phyloP scores from a whole-genome alignment of 2,797 vertebrate genomes.

The Hydrophis major region DNA sequence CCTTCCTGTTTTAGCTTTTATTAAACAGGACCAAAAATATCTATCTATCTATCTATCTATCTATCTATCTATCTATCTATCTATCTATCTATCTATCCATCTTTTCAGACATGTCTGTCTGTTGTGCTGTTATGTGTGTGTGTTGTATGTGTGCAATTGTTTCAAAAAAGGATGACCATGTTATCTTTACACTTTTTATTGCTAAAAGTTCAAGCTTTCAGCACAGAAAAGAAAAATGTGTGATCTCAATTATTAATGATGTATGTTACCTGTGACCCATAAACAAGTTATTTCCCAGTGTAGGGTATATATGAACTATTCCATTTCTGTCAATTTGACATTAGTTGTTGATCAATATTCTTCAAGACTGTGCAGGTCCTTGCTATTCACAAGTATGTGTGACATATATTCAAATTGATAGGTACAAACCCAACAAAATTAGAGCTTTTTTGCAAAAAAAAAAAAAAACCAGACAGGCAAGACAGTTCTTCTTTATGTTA shows the following conservation, averaged over 20 bases:
- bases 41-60: neutral
- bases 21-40: neutral
- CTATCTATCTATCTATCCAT: no score
- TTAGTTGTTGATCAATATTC: neutral
- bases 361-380: neutral
- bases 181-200: neutral
- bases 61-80: neutral
- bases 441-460: neutral
- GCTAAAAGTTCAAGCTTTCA: neutral
- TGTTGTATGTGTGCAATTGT: neutral
- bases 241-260: neutral
- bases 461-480: neutral
- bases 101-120: neutral
- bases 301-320: neutral
- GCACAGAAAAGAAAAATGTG: neutral
- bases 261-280: neutral
- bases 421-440: neutral
- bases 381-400: neutral
- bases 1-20: neutral
- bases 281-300: neutral
- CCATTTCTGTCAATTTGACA: neutral
- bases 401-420: neutral
- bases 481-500: neutral
- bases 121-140: neutral
- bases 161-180: neutral